Percentiles rank a stretch among this genome's conserved stretches.
Evolutionary conservation across 2,888 invertebrate species (phyloP).

Genomic region (Entomobrya proxima): DNA sequence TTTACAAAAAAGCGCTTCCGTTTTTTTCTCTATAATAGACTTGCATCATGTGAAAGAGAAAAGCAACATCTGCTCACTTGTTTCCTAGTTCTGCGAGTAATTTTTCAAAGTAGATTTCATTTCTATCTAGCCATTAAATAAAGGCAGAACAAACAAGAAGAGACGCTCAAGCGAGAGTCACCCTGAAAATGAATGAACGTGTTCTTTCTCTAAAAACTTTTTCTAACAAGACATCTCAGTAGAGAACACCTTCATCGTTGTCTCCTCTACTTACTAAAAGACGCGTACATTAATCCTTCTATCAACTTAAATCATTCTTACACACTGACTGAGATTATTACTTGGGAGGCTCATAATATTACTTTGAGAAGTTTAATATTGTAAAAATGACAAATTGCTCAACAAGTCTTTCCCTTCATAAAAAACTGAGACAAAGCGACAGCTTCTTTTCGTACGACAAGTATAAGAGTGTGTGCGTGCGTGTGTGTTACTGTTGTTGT

Average conservation of each 20-base stretch:
- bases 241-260: background rate
- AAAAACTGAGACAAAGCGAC: slow-evolving; percentile 50
- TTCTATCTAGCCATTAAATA: slow-evolving; percentile 30
- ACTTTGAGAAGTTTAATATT: no score
- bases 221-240: background rate
- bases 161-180: slow-evolving; percentile 1
- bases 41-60: background rate
- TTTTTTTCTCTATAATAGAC: background rate
- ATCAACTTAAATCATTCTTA: slow-evolving; percentile 42
- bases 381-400: slow-evolving; percentile 63
- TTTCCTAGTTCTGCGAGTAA: background rate
- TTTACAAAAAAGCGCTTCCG: background rate
- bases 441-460: slow-evolving; percentile 31
- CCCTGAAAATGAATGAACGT: slow-evolving; percentile 33
- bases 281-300: slow-evolving; percentile 34
- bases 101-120: slow-evolving; percentile 22
- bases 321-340: slow-evolving; percentile 26
- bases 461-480: background rate
- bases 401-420: slow-evolving; percentile 55
- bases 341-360: background rate
- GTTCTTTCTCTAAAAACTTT: slow-evolving; percentile 1
- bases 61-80: background rate
- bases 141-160: background rate
- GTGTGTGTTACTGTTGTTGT: slow-evolving; percentile 21
- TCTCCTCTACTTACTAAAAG: no score